Percentiles rank a stretch among this genome's conserved stretches.
phyloP scores from a whole-genome alignment of 2,113 vertebrate species.

The Pseudorasbora parva region DNA sequence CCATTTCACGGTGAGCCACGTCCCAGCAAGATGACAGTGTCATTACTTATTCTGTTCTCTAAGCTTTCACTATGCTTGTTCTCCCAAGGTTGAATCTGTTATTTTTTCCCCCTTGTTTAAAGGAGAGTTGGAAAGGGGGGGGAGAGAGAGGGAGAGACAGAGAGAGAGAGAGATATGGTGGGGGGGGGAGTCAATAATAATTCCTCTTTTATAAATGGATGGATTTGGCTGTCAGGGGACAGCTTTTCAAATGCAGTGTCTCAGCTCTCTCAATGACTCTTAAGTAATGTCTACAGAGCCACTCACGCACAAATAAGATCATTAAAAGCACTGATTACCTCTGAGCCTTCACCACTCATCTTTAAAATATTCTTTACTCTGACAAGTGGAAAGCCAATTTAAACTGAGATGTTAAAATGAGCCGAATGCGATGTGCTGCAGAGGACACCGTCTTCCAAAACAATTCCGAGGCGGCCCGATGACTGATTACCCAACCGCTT shows the following conservation, averaged over 20 bases:
- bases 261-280: constrained; percentile 58
- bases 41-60: constrained; percentile 58
- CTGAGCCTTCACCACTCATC: constrained; percentile 59
- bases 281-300: constrained; percentile 59
- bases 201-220: constrained; percentile 61
- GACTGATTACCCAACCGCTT: constrained; percentile 60
- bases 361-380: constrained; percentile 62
- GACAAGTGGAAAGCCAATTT: constrained; percentile 62
- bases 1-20: constrained; percentile 60
- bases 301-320: constrained; percentile 63
- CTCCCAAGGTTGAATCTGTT: constrained; percentile 61
- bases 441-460: constrained; percentile 51
- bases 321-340: constrained; percentile 64
- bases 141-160: constrained; percentile 25
- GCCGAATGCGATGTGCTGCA: constrained; percentile 49
- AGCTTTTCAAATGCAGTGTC: constrained; percentile 56
- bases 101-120: constrained; percentile 54
- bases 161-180: constrained; percentile 29
- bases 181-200: constrained; percentile 58
- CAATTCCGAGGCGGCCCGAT: constrained; percentile 55
- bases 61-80: constrained; percentile 35
- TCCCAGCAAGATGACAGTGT: constrained; percentile 50
- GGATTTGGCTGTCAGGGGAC: constrained; percentile 59
- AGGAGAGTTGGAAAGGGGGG: constrained; percentile 37
- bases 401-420: constrained; percentile 61